Evolutionary conservation across 2,113 vertebrate genomes (phyloP), one percentile per base, ranked within the genome.

Genomic region (Pelobates fuscus): DNA sequence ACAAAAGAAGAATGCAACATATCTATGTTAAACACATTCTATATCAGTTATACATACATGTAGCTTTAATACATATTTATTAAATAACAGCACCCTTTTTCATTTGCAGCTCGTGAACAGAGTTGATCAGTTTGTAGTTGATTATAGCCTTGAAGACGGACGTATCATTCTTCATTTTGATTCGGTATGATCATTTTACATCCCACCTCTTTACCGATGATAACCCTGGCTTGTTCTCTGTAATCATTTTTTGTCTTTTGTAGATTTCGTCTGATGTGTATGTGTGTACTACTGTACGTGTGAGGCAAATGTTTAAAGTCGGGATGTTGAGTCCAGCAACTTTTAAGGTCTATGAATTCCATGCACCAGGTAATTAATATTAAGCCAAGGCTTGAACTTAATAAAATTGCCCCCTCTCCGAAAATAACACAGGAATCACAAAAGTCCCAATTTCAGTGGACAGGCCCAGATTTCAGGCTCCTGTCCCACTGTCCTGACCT

Each of bases 301-400:
- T 93, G 70, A 72, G 88, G 58, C 87, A 94, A 79, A 77, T 91
- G 46, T 94, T 94, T 82, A 76, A 15, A 60, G 90, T 89, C 26
- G 90, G 87, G 27, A 89, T 92, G 86, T 70, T 82, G 61, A 90
- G 80, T 58, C 89, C 91, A 49, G 91, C 88, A 44, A 85, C 87
- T 0, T 95, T 94, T 81, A 90, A 82, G 2, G 93, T 94, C 0
- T 95, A 94, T 27, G 92, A 94, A 6, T 93, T 89, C 70, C 88
- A 91, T 6, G 81, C 86, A 18, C 91, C 91, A 85, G 92, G 94
- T 94, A 82, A n/a, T n/a, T n/a, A n/a, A n/a, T n/a, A n/a, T n/a
- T n/a, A n/a, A n/a, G n/a, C n/a, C n/a, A n/a, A n/a, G n/a, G n/a
- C n/a, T n/a, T n/a, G n/a, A n/a, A n/a, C n/a, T n/a, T n/a, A n/a